A percentile compares a stretch with the other conserved stretches of the same genome.
Evolutionary conservation across 2,797 vertebrate species (phyloP).

Genomic region (Malurus splendens): DNA sequence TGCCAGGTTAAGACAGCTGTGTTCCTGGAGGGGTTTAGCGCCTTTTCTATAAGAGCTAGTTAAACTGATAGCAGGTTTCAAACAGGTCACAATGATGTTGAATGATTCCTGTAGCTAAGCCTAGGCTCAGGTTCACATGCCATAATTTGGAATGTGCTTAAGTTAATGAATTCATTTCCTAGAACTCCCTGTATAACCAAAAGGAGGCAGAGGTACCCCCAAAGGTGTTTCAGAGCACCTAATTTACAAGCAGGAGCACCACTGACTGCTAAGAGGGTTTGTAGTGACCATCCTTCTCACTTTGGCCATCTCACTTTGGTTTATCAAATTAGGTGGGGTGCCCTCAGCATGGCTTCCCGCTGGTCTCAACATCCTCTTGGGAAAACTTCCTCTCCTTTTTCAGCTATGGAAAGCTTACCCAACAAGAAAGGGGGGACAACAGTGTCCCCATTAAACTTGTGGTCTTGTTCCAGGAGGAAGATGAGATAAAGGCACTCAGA

Average conservation of each 20-base stretch:
- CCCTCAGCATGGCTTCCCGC: background rate
- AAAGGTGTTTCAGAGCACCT: background rate
- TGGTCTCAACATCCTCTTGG: background rate
- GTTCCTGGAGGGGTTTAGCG: background rate
- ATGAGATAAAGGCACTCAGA: constrained; percentile 67
- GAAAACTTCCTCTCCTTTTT: background rate
- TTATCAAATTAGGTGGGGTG: background rate
- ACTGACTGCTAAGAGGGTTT: background rate
- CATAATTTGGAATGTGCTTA: background rate
- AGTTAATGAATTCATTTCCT: background rate
- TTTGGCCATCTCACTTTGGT: background rate
- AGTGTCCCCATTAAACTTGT: fast-evolving
- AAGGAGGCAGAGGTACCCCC: background rate
- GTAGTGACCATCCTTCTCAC: background rate
- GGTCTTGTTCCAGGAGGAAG: constrained; percentile 7
- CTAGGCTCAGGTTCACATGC: background rate
- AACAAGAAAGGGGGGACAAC: background rate
- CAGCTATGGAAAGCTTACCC: background rate
- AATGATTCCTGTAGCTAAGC: background rate
- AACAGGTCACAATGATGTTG: background rate
- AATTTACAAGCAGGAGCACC: background rate
- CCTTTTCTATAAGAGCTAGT: background rate
- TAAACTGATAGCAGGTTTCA: background rate
- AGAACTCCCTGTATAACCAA: background rate
- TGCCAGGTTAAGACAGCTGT: background rate